phyloP scores from a whole-genome alignment of 2,888 invertebrate species.

The Pseudococcus longispinus region DNA sequence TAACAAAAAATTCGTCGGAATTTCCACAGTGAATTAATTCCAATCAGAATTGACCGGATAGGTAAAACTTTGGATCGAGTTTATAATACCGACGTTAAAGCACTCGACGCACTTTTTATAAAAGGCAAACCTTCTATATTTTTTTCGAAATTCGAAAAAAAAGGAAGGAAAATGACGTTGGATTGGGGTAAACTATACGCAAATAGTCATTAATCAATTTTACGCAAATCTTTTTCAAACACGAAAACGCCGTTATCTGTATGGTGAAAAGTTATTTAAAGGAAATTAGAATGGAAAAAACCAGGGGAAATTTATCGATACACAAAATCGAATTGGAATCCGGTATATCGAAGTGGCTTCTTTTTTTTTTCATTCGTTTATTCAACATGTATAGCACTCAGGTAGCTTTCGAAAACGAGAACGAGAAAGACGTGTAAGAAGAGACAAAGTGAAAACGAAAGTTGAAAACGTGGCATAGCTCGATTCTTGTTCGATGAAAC shows the following conservation, averaged over 20 bases:
- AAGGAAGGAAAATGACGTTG: neutral
- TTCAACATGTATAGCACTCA: too few species aligned
- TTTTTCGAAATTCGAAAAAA: neutral
- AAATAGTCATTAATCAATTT: slow-evolving; percentile 13
- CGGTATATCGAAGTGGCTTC: neutral
- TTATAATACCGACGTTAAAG: too few species aligned
- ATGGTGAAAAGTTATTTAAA: neutral
- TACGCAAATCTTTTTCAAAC: slow-evolving; percentile 18
- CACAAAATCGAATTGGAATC: neutral
- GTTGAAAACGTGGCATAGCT: neutral
- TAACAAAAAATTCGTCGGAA: too few species aligned
- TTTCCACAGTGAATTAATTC: too few species aligned
- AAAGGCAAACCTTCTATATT: neutral
- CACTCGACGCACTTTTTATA: too few species aligned
- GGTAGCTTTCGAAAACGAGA: neutral
- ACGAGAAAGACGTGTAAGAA: neutral
- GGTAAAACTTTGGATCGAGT: too few species aligned
- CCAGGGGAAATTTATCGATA: neutral
- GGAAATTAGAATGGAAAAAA: neutral
- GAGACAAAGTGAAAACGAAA: neutral
- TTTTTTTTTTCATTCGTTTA: neutral
- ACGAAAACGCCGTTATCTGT: neutral
- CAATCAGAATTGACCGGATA: too few species aligned
- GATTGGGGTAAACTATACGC: neutral
- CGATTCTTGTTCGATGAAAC: neutral